A percentile compares a stretch with the other conserved stretches of the same genome.
Evolutionary conservation across 2,797 vertebrate genomes (phyloP).

Genomic region (Gobionotothen gibberifrons): DNA sequence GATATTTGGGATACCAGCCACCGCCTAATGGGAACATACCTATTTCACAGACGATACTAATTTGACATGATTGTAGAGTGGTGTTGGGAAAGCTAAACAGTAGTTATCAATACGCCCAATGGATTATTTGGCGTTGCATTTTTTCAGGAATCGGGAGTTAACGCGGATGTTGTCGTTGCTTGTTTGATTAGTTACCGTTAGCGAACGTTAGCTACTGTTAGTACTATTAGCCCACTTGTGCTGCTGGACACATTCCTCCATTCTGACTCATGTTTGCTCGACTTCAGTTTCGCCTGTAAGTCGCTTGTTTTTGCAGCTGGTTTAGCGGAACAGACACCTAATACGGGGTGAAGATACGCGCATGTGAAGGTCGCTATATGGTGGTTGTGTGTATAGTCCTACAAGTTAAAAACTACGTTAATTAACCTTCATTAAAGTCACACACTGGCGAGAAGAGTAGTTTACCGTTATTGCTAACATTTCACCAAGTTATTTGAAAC

Average conservation of each 20-base stretch:
- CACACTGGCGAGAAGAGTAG: not conserved
- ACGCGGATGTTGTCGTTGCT: not conserved
- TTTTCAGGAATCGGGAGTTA: constrained; percentile 13
- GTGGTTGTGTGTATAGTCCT: not conserved
- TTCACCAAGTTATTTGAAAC: constrained; percentile 38
- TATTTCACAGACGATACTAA: not conserved
- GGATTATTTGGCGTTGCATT: not conserved
- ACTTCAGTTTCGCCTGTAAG: constrained; percentile 40
- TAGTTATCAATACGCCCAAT: not conserved
- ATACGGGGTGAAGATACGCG: not conserved
- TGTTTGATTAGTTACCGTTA: constrained; percentile 38
- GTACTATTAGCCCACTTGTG: constrained; percentile 23
- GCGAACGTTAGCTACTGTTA: constrained; percentile 18
- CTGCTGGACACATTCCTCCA: constrained; percentile 57
- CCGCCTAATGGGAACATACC: constrained; percentile 37
- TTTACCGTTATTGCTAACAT: not conserved
- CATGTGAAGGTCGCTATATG: not conserved
- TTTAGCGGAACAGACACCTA: not conserved
- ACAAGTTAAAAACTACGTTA: not conserved
- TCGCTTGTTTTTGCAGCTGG: constrained; percentile 44
- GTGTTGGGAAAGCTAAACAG: not conserved
- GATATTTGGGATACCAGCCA: constrained; percentile 53
- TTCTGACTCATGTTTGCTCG: constrained; percentile 61
- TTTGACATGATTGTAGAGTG: not conserved
- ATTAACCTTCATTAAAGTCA: not conserved